Evolutionary conservation across 2,797 vertebrate genomes (phyloP), one percentile per base, ranked within the genome.

Genomic region (Ibycter americanus): DNA sequence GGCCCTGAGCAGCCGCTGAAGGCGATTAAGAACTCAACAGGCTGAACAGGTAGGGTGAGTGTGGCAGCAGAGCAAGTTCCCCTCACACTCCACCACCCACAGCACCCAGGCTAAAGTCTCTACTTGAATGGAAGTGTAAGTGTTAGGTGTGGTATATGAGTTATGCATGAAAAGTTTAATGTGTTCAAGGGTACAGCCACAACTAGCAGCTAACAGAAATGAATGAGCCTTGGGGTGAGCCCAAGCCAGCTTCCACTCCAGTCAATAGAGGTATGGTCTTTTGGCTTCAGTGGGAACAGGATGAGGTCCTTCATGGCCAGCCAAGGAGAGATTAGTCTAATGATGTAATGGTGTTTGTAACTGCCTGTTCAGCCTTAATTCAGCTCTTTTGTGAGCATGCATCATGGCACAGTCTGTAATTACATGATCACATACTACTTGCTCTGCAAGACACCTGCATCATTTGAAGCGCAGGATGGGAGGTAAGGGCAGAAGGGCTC

Each of bases 261-360:
- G 63, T 3, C 1, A 13, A 47, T 36, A 63, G 83, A 93, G 72
- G 62, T 55, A 73, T 18, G 56, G 67, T 67, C 66, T 91, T 89
- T 55, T 89, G 90, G 87, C 89, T 86, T 91, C 87, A 72, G 46
- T 92, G 86, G 78, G 83, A 97, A 87, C 29, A 89, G 78, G 84
- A 92, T 74, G 74, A 95, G 86, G 84, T 83, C 86, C 89, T 92
- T 83, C 72, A 49, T 38, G 90, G 68, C 68, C 89, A 83, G 90
- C 76, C 94, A 95, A 93, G 81, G 87, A 89, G 81, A 94, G 81
- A 89, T 96, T 92, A 96, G 88, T 71, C 78, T 93, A 85, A 91
- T 94, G 94, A 91, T 93, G 90, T 87, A 90, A 94, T 93, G 70
- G 81, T 80, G 92, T 92, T 95, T 96, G 76, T 93, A 93, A 94